Evolutionary conservation across 92 coral and sea anemone genomes (phyloP).

Genomic region (Epizoanthus scotinus): DNA sequence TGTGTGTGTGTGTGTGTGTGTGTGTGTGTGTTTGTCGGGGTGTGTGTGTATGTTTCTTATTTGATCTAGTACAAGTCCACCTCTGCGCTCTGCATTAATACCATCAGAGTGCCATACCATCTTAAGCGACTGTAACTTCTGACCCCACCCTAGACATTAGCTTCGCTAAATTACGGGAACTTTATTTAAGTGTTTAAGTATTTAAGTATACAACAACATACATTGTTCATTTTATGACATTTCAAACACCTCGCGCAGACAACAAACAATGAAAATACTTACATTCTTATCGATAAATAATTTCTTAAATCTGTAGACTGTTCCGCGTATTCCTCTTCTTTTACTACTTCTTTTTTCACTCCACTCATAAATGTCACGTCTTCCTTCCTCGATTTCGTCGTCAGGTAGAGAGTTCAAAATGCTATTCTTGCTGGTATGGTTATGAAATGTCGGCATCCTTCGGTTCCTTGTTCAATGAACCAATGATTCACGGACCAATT

Average conservation of each 20-base stretch:
- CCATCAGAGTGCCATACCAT: too few relatives aligned
- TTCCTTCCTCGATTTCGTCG: constrained; percentile 83
- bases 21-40: neutral
- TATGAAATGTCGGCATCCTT: constrained; percentile 38
- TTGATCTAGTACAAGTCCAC: too few relatives aligned
- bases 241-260: too few relatives aligned
- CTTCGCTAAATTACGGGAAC: too few relatives aligned
- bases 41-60: neutral
- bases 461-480: neutral
- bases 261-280: constrained; percentile 31
- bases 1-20: neutral
- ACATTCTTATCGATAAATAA: constrained; percentile 87
- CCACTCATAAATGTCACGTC: constrained; percentile 90
- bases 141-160: too few relatives aligned
- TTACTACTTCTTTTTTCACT: constrained; percentile 65
- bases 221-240: too few relatives aligned
- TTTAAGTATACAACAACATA: too few relatives aligned
- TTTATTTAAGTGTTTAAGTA: too few relatives aligned
- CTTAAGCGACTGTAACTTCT: too few relatives aligned
- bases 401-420: constrained; percentile 62
- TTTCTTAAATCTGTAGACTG: constrained; percentile 73
- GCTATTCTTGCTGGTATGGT: constrained; percentile 62
- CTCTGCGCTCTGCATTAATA: too few relatives aligned
- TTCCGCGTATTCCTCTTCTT: constrained; percentile 85
- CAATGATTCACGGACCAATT: neutral